These are phyloP conservation scores for Neuroscelio doddi DNA, from an alignment of 2,888 invertebrate genomes.

Conservation along the genomic window DNA sequence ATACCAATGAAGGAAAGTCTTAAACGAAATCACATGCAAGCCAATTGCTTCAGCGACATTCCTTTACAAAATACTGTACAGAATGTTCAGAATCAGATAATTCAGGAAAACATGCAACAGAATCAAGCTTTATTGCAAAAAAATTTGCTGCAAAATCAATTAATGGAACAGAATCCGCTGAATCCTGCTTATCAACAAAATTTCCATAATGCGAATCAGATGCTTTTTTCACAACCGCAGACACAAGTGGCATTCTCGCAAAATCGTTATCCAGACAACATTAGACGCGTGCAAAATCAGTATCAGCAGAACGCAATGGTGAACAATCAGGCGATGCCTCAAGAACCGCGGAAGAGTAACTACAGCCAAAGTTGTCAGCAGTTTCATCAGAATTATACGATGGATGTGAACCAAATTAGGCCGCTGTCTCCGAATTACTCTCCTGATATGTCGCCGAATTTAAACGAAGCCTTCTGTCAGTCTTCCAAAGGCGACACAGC, in stretches of 20 bases:
- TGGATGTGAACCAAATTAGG: conserved; percentile 48
- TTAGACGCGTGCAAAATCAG: conserved; percentile 59
- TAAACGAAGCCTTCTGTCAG: conserved; percentile 67
- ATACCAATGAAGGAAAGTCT: conserved; percentile 54
- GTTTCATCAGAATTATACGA: conserved; percentile 48
- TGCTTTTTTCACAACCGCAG: conserved; percentile 28
- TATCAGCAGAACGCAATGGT: conserved; percentile 52
- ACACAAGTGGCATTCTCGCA: conserved; percentile 46
- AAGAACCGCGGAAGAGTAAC: conserved; percentile 60
- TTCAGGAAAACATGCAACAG: conserved; percentile 70
- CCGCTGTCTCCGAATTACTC: conserved; percentile 58
- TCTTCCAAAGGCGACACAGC: conserved; percentile 49
- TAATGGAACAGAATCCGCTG: conserved; percentile 51
- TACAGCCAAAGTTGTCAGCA: conserved; percentile 50
- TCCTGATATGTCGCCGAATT: conserved; percentile 62
- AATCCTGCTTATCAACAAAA: conserved; percentile 51
- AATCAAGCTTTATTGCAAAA: conserved; percentile 60
- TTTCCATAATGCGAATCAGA: conserved; percentile 43
- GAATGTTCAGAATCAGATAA: conserved; percentile 70
- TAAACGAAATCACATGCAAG: conserved; percentile 50
- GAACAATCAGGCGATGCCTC: conserved; percentile 63
- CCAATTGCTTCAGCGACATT: conserved; percentile 62
- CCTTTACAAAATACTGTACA: conserved; percentile 68
- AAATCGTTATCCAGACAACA: conserved; percentile 53
- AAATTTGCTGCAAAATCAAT: conserved; percentile 56